A percentile compares a stretch with the other conserved stretches of the same genome.
Evolutionary conservation across 2,797 vertebrate species (phyloP).

Genomic region (Streptopelia turtur): DNA sequence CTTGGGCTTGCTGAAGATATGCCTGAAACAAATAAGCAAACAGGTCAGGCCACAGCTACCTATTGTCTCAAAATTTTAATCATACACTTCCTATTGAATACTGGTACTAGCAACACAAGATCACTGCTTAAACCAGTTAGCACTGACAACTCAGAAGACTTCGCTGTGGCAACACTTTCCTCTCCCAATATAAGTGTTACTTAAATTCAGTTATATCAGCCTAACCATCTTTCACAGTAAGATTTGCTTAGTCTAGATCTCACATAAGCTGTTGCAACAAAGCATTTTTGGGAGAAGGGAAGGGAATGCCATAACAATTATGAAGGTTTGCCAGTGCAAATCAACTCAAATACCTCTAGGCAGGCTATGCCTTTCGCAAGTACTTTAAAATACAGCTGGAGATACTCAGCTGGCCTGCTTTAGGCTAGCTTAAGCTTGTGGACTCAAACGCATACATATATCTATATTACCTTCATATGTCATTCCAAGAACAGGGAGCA

Average conservation of each 20-base stretch:
- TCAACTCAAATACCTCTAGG: neutral
- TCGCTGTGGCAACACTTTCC: neutral
- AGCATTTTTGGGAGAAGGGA: neutral
- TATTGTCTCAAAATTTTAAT: neutral
- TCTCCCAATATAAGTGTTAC: neutral
- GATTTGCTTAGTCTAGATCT: neutral
- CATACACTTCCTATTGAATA: neutral
- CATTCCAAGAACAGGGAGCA: neutral
- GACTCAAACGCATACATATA: neutral
- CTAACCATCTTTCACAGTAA: neutral
- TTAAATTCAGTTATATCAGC: neutral
- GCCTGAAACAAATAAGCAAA: slow-evolving; percentile 92
- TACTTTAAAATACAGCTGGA: neutral
- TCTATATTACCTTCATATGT: neutral
- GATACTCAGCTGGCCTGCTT: neutral
- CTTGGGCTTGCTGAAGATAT: slow-evolving; percentile 97
- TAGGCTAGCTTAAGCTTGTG: neutral
- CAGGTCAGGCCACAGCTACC: slow-evolving; percentile 1
- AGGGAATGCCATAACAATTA: neutral
- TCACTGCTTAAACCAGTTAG: neutral
- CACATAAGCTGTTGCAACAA: neutral
- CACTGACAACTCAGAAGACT: neutral
- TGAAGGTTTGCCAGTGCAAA: neutral
- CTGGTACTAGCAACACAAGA: neutral
- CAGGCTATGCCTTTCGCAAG: neutral